phyloP scores from a whole-genome alignment of 2,888 invertebrate genomes.

The Lucinisca nassula region DNA sequence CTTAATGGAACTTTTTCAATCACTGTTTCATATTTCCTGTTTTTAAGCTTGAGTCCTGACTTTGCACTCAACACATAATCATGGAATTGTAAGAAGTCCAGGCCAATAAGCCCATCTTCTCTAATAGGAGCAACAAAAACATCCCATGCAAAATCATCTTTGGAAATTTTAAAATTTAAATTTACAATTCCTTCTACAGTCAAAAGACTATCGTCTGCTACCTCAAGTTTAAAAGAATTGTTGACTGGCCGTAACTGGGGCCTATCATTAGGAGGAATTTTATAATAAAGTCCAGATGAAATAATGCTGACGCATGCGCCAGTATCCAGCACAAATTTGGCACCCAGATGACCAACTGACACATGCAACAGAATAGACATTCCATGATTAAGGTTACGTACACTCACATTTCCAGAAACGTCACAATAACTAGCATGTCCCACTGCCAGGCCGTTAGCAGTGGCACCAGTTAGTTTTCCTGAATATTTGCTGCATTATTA shows the following conservation, averaged over 20 bases:
- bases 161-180: background rate
- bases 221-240: no score
- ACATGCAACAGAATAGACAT: slow-evolving; percentile 7
- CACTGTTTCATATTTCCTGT: background rate
- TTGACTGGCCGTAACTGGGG: no score
- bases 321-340: no score
- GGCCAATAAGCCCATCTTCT: no score
- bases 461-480: slow-evolving; percentile 8
- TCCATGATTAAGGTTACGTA: background rate
- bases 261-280: slow-evolving; percentile 6
- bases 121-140: no score
- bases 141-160: background rate
- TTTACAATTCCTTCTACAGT: background rate
- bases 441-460: slow-evolving; percentile 17
- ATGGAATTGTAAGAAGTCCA: no score
- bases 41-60: no score
- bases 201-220: slow-evolving; percentile 5
- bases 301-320: slow-evolving; percentile 7
- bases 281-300: slow-evolving; percentile 3
- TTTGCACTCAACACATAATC: no score
- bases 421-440: background rate
- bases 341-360: background rate
- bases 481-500: no score
- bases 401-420: background rate
- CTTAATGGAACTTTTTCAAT: slow-evolving; percentile 16